Conservation (phyloP, 2,113 vertebrate species). For the Austrofundulus limnaeus region DNA sequence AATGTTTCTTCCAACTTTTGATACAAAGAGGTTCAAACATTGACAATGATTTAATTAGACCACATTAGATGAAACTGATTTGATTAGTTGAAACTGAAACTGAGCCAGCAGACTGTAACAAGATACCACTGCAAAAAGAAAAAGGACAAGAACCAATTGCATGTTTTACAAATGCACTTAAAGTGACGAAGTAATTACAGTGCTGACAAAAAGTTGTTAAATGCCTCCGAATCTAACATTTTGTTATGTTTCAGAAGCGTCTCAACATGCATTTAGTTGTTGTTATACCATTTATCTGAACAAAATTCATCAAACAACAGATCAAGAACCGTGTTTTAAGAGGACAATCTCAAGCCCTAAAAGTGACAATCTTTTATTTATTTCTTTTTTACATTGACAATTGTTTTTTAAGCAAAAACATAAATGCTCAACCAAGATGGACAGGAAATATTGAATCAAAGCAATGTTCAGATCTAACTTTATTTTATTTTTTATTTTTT, state of each 20-base stretch:
- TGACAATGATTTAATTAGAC: conserved; percentile 35
- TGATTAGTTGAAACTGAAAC: conserved; percentile 21
- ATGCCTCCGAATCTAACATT: not conserved
- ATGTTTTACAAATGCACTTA: conserved; percentile 6
- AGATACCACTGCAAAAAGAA: conserved; percentile 2
- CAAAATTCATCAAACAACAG: not conserved
- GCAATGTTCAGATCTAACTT: too few species aligned
- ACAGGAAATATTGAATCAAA: too few species aligned
- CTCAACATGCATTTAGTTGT: not conserved
- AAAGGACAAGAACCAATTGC: not conserved
- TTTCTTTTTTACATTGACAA: too few species aligned
- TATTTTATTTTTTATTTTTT: too few species aligned
- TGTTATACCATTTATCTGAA: not conserved
- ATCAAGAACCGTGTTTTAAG: not conserved
- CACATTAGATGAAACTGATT: conserved; percentile 31
- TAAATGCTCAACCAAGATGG: too few species aligned
- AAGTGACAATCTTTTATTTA: too few species aligned
- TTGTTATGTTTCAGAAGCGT: not conserved
- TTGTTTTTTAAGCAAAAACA: too few species aligned
- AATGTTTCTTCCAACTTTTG: conserved; percentile 23
- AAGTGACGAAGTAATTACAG: conserved; percentile 7
- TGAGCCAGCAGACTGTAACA: conserved; percentile 16
- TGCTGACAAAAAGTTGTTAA: not conserved
- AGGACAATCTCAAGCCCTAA: too few species aligned
- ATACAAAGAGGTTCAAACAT: conserved; percentile 12